phyloP scores from a whole-genome alignment of 2,888 invertebrate genomes.

The Mythimna vitellina region DNA sequence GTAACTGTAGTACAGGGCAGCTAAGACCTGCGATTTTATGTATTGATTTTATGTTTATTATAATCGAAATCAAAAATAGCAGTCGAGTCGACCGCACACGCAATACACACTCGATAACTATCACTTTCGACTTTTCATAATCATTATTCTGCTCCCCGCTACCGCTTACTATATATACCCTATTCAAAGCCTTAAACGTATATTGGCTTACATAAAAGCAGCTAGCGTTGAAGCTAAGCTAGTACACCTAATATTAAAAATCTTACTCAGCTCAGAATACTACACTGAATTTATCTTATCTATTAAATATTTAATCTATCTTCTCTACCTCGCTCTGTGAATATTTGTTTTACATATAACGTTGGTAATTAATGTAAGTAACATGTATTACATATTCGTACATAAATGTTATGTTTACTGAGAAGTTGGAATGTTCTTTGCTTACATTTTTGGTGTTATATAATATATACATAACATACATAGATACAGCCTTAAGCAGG shows the following conservation, averaged over 20 bases:
- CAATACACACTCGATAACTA: too few species aligned
- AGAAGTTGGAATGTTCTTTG: not conserved
- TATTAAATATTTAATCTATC: conserved; percentile 46
- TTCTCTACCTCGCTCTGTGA: not conserved
- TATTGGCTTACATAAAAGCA: conserved; percentile 53
- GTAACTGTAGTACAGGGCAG: too few species aligned
- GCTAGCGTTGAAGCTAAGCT: conserved; percentile 15
- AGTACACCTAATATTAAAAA: conserved; percentile 43
- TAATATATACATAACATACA: too few species aligned
- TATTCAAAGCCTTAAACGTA: conserved; percentile 19
- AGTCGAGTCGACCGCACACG: too few species aligned
- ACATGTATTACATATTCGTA: not conserved
- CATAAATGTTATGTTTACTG: conserved; percentile 3
- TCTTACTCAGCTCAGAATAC: conserved; percentile 20
- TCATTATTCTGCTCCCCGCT: not conserved
- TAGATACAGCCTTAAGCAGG: too few species aligned
- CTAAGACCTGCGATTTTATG: too few species aligned
- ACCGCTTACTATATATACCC: not conserved
- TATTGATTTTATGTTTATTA: too few species aligned
- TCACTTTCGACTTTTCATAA: not conserved
- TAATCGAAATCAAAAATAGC: too few species aligned
- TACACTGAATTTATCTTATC: conserved; percentile 29
- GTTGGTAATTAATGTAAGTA: conserved; percentile 20
- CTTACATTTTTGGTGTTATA: not conserved
- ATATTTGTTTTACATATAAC: conserved; percentile 25